phyloP scores from a whole-genome alignment of 2,113 vertebrate genomes.

The Phrynosoma blainvillii region DNA sequence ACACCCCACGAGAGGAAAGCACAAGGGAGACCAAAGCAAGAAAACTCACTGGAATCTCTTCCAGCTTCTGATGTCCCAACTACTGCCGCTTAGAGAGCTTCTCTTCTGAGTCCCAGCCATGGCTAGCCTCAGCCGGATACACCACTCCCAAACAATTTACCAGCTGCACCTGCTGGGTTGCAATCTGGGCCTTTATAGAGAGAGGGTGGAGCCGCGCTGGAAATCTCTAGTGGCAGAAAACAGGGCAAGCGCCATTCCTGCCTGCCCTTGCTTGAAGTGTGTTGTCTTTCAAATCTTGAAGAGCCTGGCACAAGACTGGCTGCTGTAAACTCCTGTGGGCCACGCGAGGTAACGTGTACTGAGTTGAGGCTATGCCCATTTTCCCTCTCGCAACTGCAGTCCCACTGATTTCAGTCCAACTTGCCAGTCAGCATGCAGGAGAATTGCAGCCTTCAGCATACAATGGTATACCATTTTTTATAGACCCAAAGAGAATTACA shows the following conservation, averaged over 20 bases:
- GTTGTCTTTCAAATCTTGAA: not conserved
- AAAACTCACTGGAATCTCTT: conserved; percentile 22
- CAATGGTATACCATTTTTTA: not conserved
- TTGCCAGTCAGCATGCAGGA: not conserved
- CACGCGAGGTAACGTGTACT: not conserved
- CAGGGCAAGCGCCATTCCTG: not conserved
- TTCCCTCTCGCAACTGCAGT: not conserved
- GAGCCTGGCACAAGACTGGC: not conserved
- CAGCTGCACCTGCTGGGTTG: not conserved
- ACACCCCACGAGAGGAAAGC: not conserved
- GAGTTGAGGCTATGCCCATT: not conserved
- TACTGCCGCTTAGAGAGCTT: not conserved
- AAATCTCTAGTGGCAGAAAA: not conserved
- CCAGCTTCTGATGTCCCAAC: not conserved
- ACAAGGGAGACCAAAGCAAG: not conserved
- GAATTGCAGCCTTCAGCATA: not conserved
- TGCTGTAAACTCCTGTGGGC: not conserved
- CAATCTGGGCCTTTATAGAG: not conserved
- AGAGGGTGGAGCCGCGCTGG: conserved; percentile 5
- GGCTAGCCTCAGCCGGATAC: not conserved
- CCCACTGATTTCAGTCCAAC: not conserved
- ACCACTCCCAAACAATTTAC: not conserved
- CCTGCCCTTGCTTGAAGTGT: not conserved
- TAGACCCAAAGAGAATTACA: too few species aligned
- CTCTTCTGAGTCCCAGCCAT: not conserved